Evolutionary conservation across 1,140 invertebrate genomes (phyloP), one percentile per base, ranked within the genome.

Genomic region (Sarcophaga peregrina): DNA sequence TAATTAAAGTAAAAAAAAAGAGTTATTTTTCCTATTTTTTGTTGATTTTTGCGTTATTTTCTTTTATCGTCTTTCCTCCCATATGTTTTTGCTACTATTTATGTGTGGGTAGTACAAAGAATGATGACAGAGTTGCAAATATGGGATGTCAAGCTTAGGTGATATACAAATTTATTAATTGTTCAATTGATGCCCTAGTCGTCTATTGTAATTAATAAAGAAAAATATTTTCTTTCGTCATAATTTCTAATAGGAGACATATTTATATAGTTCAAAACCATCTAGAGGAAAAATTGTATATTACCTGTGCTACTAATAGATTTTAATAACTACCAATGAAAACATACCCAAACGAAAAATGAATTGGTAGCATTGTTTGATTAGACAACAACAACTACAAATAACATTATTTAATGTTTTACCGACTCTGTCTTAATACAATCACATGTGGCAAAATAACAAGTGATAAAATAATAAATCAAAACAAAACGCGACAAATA

Each of bases 21-120:
- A 20, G 17, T 68, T 20, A 20, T 68, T 68, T 68, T 68, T 13
- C 8, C 1, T 10, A 10, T 52, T 52, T 52, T 52, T 52, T 52
- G 50, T 52, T 52, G 50, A 52, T 52, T 52, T 52, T 52, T 52
- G n/a, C 62, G 62, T 68, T n/a, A 20, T 20, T 68, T 68, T 20
- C n/a, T 68, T 68, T 25, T 68, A 68, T 68, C 62, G 17, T 68
- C n/a, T 68, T 68, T 68, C 17, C n/a, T 68, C 17, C 62, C 62
- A 68, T 68, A 20, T 68, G 62, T 68, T 68, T 68, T 62, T 68
- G 4, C 25, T 25, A 68, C 17, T 37, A 9, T 68, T 68, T 25
- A 9, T 68, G 62, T 68, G 17, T 68, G 62, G 62, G n/a, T 25
- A 68, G 62, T 68, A 25, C 4, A 20, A 7, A 68, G 1, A 7